Conservation (phyloP, 2,113 vertebrate species). For the Anoplopoma fimbria region DNA sequence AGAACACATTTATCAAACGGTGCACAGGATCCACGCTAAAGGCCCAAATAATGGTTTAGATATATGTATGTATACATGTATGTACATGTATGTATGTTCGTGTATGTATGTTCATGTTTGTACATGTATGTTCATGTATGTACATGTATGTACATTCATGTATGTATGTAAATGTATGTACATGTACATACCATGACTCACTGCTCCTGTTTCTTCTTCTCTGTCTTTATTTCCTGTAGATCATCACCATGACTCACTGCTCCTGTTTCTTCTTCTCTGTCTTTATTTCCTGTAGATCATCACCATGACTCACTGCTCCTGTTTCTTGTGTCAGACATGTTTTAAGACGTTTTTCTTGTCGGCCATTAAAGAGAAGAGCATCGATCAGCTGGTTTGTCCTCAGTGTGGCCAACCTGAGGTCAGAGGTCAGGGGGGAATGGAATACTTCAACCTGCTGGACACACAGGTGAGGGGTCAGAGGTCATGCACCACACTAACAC, state of each 20-base stretch:
- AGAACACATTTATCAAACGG: too few species aligned
- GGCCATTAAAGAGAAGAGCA: conserved; percentile 83
- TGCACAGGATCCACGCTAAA: too few species aligned
- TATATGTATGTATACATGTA: too few species aligned
- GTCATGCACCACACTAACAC: too few species aligned
- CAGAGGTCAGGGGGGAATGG: conserved; percentile 72
- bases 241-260: conserved; percentile 75
- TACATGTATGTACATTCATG: too few species aligned
- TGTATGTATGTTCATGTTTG: too few species aligned
- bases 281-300: conserved; percentile 75
- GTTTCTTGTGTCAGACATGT: conserved; percentile 82
- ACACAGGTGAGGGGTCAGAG: conserved; percentile 77
- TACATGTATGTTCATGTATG: too few species aligned
- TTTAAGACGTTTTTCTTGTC: conserved; percentile 82
- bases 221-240: neutral
- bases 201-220: conserved; percentile 56
- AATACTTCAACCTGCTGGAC: conserved; percentile 86
- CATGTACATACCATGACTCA: conserved; percentile 77
- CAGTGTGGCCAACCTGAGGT: conserved; percentile 82
- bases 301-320: conserved; percentile 85
- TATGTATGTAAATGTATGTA: too few species aligned
- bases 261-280: conserved; percentile 31
- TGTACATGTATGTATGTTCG: too few species aligned
- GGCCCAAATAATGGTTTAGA: too few species aligned
- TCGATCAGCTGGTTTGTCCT: conserved; percentile 81